Base-by-base conservation (phyloP, 2,888 invertebrate species). In the Danaus chrysippus region DNA sequence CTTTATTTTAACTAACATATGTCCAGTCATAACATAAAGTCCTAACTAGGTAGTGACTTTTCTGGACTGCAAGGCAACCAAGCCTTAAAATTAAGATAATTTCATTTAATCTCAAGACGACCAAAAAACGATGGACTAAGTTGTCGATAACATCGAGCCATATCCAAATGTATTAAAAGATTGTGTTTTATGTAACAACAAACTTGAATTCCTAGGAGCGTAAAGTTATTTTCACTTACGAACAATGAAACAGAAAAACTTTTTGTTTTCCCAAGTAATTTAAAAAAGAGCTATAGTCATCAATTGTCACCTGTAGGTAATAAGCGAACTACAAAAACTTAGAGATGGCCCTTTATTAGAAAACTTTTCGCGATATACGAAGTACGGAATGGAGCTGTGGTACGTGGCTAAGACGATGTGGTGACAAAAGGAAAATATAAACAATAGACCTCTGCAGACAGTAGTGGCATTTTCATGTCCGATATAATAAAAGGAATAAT, bases 271-370 rank as follows among this genome's bases (percentile, higher is more conserved):
- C 72, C 71, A 86, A 86, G 84, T 83, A 81, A 82, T 82, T 84
- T 84, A 84, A 84, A 86, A n/a, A 86, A 84, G 82, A 84, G 78
- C 84, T 79, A 85, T 86, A 73, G 79, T 78, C 83, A 90, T 90
- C 88, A 88, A 90, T 90, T 90, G 90, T 87, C 89, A 89, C 87
- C 84, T 77, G 83, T 81, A 83, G 77, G 84, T 84, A 88, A 89
- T 90, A 90, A 90, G 80, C 78, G 79, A 76, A 79, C 80, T 80
- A 80, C 76, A 75, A 64, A 79, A 87, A 83, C 82, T 85, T 82
- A 79, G 78, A 79, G 78, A 79, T 79, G 76, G 77, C 77, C 83
- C 81, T 87, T 91, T 90, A 91, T 91, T 90, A 86, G 88, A 91
- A 90, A 91, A 91, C 84, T 91, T 91, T 84, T 78, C 76, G 69